Base-by-base conservation (phyloP, 2,797 vertebrate genomes). In the Lophotriccus pileatus region DNA sequence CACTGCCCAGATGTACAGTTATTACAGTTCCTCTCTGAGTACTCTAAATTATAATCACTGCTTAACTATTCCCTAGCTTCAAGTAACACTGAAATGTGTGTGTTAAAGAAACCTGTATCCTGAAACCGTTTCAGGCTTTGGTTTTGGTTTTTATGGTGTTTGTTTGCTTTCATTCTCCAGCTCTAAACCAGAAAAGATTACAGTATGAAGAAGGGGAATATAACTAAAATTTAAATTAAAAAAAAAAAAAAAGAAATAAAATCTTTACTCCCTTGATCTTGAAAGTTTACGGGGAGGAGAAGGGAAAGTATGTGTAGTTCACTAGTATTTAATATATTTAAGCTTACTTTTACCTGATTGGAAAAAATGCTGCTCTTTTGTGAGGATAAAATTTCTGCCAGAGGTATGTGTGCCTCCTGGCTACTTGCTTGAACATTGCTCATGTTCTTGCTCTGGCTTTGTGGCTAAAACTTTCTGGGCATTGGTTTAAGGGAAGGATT, bases 1-100 rank as follows among this genome's bases (percentile, higher is more conserved):
- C 68, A 69, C 96, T 96, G 92, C 82, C 91, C 81, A 95, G 92
- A 90, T 94, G 82, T 68, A 90, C 80, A 78, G 60, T 94, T 95
- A 79, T 60, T 91, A 55, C 67, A 75, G 81, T 79, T 92, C 87
- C 69, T 81, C 28, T 91, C 60, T 92, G 46, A 50, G 50, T 87
- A 59, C 63, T 94, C 49, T 84, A 93, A 87, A 92, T 95, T 77
- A 13, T 43, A 85, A 87, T 94, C 39, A 59, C 39, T 69, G 32
- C 10, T 86, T 84, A 82, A 73, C 70, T 84, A 25, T 70, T 93
- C 50, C 56, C 44, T 76, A 43, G 53, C 36, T 84, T 94, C 7
- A 2, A 1, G 47, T 88, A 56, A 44, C 8, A 41, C 27, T 58
- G 56, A 74, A 67, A n/a, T 43, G 13, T n/a, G 16, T 87, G 30